Conservation (phyloP, 2,888 invertebrate genomes). For the Hymenopus coronatus region DNA sequence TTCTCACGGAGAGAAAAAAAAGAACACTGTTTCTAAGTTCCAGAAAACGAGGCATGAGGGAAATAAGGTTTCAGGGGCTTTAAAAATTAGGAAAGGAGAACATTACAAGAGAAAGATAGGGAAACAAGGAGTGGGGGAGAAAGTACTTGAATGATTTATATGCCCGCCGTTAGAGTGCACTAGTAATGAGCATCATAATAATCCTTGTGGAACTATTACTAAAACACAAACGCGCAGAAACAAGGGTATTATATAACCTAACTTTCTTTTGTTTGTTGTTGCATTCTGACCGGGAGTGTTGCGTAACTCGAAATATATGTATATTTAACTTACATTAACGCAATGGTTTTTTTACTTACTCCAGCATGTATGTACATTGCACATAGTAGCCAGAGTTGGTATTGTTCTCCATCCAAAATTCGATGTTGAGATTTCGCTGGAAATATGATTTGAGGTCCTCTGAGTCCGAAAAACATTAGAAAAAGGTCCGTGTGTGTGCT, state of each 20-base stretch:
- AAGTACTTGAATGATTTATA: slow-evolving; percentile 22
- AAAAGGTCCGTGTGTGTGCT: no score
- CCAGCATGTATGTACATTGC: no score
- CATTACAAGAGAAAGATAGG: background rate
- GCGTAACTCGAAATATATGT: no score
- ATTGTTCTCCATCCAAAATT: no score
- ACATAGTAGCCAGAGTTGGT: no score
- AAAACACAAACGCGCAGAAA: background rate
- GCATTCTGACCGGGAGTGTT: background rate
- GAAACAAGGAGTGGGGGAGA: background rate
- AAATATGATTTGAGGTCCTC: no score
- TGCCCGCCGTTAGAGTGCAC: slow-evolving; percentile 15
- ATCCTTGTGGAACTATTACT: slow-evolving; percentile 1
- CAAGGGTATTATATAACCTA: background rate
- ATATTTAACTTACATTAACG: no score
- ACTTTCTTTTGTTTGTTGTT: background rate
- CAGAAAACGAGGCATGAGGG: background rate
- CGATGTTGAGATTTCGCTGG: no score
- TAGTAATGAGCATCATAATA: slow-evolving; percentile 23
- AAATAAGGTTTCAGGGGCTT: background rate
- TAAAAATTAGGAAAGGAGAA: slow-evolving; percentile 13
- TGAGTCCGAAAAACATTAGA: no score
- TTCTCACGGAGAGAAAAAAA: background rate
- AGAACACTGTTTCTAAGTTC: background rate
- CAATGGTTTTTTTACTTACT: no score